These are phyloP conservation scores for Girardinichthys multiradiatus DNA, from an alignment of 2,113 vertebrate genomes.

Conservation along the genomic window DNA sequence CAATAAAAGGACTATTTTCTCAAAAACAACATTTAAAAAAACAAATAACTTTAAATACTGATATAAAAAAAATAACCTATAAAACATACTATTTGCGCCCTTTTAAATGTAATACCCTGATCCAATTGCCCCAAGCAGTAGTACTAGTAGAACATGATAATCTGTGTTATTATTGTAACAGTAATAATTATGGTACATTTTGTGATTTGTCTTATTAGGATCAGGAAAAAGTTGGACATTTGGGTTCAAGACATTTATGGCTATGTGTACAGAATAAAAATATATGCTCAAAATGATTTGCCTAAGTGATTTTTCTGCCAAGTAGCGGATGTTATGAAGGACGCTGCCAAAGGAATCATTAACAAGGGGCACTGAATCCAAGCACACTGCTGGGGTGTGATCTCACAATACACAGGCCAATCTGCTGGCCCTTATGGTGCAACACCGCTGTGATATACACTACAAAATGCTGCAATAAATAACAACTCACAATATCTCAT, in stretches of 20 bases:
- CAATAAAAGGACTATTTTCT: too few relatives aligned
- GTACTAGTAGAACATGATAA: background rate
- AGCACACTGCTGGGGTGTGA: slow-evolving; percentile 35
- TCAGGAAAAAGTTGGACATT: background rate
- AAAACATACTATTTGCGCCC: too few relatives aligned
- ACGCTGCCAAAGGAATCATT: slow-evolving; percentile 25
- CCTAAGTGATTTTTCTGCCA: background rate
- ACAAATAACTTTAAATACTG: too few relatives aligned
- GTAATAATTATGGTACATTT: background rate
- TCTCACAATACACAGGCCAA: slow-evolving; percentile 36
- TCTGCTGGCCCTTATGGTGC: slow-evolving; percentile 31
- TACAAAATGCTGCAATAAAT: background rate
- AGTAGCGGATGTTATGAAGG: background rate
- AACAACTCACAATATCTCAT: background rate
- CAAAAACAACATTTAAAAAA: too few relatives aligned
- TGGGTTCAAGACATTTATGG: background rate
- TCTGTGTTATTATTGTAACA: background rate
- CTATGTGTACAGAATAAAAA: background rate
- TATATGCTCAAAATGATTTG: background rate
- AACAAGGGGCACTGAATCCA: slow-evolving; percentile 1
- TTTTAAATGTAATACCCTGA: background rate
- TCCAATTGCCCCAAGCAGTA: background rate
- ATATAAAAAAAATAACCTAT: too few relatives aligned
- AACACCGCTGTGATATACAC: slow-evolving; percentile 16
- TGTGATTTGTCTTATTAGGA: background rate